Evolutionary conservation across 2,888 invertebrate species (phyloP), one percentile per base, ranked within the genome.

Genomic region (Nebria salina): DNA sequence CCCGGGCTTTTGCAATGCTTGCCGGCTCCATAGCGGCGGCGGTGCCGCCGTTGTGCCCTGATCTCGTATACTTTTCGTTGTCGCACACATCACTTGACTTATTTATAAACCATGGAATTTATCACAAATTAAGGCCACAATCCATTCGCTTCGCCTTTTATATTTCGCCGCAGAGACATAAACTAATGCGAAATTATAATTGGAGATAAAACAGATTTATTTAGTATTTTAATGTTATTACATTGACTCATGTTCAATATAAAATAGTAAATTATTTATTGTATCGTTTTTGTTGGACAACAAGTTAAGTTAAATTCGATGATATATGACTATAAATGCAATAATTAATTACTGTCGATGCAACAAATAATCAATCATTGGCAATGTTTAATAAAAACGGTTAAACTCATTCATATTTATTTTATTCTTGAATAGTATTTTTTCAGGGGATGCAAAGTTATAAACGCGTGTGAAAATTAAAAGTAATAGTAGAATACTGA

Each of bases 71-170:
- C 73, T 73, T 42, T 42, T 42, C 73, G 73, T 41, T 73, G 73
- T 73, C 73, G 73, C 73, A 43, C 78, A 42, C 73, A 72, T 73
- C 78, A 73, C 78, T 70, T 78, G 73, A 78, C 78, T 78, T 78
- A 78, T 78, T 78, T 78, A 78, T 78, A 78, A 78, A 78, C 65
- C 64, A 70, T 41, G 26, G 78, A 78, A 78, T 78, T 78, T 78
- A 78, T 78, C 78, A 78, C 78, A 78, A 78, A 78, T 78, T 78
- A 78, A 78, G 73, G 78, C 54, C 54, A 54, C 54, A 11, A 54
- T 7, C 54, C 54, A 13, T 11, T 11, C 13, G 54, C 54, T 54
- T 54, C 2, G 54, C 54, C 54, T 54, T 54, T 54, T 54, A 54
- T 54, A 54, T 54, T 54, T 54, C 8, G 4, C 54, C 54, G 13